Percentiles rank a stretch among this genome's conserved stretches.
These are phyloP conservation scores for Leistus spinibarbis DNA, from an alignment of 2,888 invertebrate genomes.

Conservation along the genomic window DNA sequence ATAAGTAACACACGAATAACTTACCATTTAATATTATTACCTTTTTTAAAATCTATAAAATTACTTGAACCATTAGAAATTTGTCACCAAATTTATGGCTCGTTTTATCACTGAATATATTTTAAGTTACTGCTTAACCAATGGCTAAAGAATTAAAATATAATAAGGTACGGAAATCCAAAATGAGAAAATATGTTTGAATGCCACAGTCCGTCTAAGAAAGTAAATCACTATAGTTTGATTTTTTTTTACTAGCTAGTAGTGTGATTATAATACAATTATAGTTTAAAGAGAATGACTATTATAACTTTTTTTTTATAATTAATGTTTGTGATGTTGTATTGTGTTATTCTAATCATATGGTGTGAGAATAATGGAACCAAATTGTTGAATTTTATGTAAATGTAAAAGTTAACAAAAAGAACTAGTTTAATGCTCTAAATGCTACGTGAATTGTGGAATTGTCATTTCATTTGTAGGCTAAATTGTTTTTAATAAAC, in stretches of 20 bases:
- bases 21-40: background rate
- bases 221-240: background rate
- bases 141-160: too few relatives aligned
- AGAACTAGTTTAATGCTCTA: slow-evolving; percentile 24
- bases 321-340: slow-evolving; percentile 5
- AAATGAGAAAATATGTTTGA: too few relatives aligned
- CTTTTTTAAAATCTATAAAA: background rate
- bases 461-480: background rate
- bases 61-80: background rate
- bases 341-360: slow-evolving; percentile 1
- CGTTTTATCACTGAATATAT: too few relatives aligned
- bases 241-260: background rate
- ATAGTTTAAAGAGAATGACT: background rate
- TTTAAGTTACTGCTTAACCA: too few relatives aligned
- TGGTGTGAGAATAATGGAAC: background rate
- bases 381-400: background rate
- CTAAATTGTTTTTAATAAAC: background rate
- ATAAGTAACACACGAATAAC: background rate
- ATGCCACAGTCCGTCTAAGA: too few relatives aligned
- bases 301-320: slow-evolving; percentile 20
- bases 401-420: slow-evolving; percentile 3
- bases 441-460: slow-evolving; percentile 8
- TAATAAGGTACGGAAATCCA: too few relatives aligned
- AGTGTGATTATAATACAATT: background rate
- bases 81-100: background rate